These are phyloP conservation scores for Antidorcas marsupialis DNA, from an alignment of 2,113 vertebrate genomes.

Conservation along the genomic window DNA sequence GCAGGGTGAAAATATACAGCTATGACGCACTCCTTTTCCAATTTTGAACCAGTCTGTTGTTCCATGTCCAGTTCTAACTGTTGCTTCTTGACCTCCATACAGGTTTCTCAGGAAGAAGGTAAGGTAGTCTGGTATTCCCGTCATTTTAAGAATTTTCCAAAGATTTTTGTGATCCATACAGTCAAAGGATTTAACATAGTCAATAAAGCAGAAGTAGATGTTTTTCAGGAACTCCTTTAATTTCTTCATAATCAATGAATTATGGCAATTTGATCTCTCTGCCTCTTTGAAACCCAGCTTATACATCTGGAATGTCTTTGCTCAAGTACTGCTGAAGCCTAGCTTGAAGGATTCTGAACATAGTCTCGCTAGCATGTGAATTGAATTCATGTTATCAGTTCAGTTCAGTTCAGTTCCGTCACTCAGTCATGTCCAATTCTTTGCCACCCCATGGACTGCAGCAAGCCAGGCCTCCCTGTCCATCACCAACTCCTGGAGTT, in stretches of 20 bases:
- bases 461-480: background rate
- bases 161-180: background rate
- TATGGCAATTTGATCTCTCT: background rate
- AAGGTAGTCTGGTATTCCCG: background rate
- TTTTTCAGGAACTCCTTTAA: background rate
- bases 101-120: background rate
- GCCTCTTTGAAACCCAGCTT: background rate
- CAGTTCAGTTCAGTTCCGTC: background rate
- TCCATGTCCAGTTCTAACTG: background rate
- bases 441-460: background rate
- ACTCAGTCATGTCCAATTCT: background rate
- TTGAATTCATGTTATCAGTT: background rate
- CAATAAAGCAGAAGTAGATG: background rate
- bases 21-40: background rate
- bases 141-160: background rate
- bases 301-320: background rate
- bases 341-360: background rate
- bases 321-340: background rate
- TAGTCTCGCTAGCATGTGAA: background rate
- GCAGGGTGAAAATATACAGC: background rate
- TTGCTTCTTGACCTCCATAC: background rate
- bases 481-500: background rate
- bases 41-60: background rate
- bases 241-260: background rate
- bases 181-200: background rate